Conservation (phyloP, 2,113 vertebrate species). For the Haemorhous mexicanus region DNA sequence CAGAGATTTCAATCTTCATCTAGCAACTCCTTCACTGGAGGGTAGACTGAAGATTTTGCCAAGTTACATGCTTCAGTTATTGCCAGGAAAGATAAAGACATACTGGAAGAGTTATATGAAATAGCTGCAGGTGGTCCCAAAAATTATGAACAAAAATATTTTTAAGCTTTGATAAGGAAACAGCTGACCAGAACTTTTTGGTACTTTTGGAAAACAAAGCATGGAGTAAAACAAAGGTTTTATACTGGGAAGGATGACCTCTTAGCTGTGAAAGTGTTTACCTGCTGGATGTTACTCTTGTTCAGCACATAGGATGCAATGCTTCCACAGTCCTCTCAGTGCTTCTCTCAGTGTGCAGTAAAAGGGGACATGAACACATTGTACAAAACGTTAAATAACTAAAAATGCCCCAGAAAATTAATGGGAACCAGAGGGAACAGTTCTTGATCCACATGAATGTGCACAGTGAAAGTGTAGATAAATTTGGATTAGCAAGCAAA, state of each 20-base stretch:
- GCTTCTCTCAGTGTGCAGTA: not conserved
- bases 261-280: not conserved
- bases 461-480: constrained; percentile 28
- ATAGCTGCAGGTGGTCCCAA: not conserved
- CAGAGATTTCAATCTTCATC: not conserved
- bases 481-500: constrained; percentile 70
- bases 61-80: not conserved
- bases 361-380: not conserved
- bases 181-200: not conserved
- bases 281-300: not conserved
- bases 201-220: not conserved
- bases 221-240: not conserved
- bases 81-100: not conserved
- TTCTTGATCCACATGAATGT: constrained; percentile 61
- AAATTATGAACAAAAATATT: not conserved
- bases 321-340: not conserved
- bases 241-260: not conserved
- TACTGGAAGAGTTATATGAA: not conserved
- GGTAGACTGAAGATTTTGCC: not conserved
- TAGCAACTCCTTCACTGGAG: not conserved
- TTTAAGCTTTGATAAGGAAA: not conserved
- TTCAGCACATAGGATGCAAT: not conserved
- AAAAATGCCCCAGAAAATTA: constrained; percentile 53
- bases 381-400: constrained; percentile 44
- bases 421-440: constrained; percentile 1